Evolutionary conservation across 2,888 invertebrate species (phyloP).

Genomic region (Himalopsyche japonica): DNA sequence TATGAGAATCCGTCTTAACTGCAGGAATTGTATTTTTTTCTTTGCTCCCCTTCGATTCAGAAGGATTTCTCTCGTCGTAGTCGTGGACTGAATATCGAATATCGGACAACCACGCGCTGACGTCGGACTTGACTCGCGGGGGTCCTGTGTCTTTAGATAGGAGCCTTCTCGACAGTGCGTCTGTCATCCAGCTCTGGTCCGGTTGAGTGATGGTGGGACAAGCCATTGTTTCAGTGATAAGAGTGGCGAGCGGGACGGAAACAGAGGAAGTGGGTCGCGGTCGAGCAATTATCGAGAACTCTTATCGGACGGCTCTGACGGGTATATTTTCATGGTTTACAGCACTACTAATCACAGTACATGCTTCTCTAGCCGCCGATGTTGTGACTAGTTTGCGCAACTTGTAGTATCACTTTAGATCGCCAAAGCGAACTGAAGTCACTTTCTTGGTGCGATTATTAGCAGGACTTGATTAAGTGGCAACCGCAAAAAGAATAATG

Average conservation of each 20-base stretch:
- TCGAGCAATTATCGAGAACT: not conserved
- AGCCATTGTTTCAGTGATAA: conserved; percentile 18
- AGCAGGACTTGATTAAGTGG: not conserved
- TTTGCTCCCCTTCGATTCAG: not conserved
- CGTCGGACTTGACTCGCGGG: conserved; percentile 43
- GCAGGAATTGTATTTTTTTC: not conserved
- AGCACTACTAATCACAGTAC: not conserved
- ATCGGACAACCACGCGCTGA: conserved; percentile 50
- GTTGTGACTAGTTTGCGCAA: not conserved
- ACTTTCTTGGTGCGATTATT: not conserved
- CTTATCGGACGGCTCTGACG: not conserved
- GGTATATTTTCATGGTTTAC: not conserved
- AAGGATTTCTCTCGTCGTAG: conserved; percentile 47
- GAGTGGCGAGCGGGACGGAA: not conserved
- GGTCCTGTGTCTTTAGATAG: not conserved
- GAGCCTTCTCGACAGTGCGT: conserved; percentile 50
- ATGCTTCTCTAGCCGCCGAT: not conserved
- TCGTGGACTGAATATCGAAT: conserved; percentile 54
- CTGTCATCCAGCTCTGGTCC: conserved; percentile 45
- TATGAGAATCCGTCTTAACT: not conserved
- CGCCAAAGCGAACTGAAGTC: not conserved
- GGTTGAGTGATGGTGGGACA: conserved; percentile 7
- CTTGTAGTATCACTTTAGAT: not conserved
- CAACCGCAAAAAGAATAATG: not conserved
- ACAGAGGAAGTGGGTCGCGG: conserved; percentile 11